Base-by-base conservation (phyloP, 2,797 vertebrate genomes). In the Coreius guichenoti region DNA sequence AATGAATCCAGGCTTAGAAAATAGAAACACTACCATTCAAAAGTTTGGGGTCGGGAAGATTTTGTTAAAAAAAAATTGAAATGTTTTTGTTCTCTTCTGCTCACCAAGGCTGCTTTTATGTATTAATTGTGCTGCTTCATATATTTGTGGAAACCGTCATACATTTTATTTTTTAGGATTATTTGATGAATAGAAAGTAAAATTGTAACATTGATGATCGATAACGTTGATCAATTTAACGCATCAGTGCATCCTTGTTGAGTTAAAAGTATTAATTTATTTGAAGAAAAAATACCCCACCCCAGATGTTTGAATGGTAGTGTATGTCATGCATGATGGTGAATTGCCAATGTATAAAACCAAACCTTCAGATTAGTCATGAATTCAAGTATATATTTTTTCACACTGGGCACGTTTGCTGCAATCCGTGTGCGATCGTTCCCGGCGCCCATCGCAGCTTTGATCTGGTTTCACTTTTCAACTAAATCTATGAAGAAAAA, bases 241-340 rank as follows among this genome's bases (percentile, higher is more conserved):
- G 5, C 29, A 7, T 17, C 19, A 51, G 21, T 33, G 5, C 29
- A 7, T 17, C 19, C 47, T 31, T 51, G 29, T 5, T 33, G 17
- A 29, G 7, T 7, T 14, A 63, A 29, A 63, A 63, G 61, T 63
- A 7, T 14, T 29, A 0, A 63, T 29, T 16, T 29, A 63, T 63
- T 6, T 3, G 0, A 5, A 12, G 0, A 5, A 0, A 14, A 14
- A 7, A 14, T 26, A 2, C 17, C 5, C 0, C 0, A 63, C 58
- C n/a, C 13, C 58, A 63, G 12, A 63, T 63, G n/a, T 14, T 21
- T 36, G 17, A 12, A 19, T 16, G 5, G 63, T 19, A 11, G 31
- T 43, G 19, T 69, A 3, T 69, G 23, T 23, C 67, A n/a, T n/a
- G 3, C 36, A 43, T 69, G 68, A 49, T 69, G 19, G 21, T 13